phyloP scores from a whole-genome alignment of 2,797 vertebrate species.

The Muscicapa striata region DNA sequence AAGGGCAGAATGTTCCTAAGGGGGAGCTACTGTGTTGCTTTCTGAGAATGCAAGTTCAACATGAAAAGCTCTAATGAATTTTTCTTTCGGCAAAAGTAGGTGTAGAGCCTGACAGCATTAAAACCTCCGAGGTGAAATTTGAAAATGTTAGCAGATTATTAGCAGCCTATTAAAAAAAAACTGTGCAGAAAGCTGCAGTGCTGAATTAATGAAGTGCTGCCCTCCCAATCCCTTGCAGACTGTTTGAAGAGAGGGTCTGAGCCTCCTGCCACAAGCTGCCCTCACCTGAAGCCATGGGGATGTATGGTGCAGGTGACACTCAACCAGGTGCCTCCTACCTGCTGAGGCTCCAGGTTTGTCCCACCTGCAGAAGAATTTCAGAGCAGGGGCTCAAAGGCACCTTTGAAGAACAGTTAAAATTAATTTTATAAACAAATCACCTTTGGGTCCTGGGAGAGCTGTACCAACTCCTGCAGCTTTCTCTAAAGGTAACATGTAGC shows the following conservation, averaged over 20 bases:
- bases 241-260: background rate
- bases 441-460: background rate
- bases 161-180: background rate
- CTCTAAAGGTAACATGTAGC: background rate
- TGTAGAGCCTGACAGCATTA: background rate
- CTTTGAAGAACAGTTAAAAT: background rate
- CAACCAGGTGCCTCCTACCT: background rate
- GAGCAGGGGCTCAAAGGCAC: background rate
- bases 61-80: background rate
- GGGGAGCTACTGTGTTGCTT: background rate
- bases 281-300: background rate
- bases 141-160: conserved; percentile 4
- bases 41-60: background rate
- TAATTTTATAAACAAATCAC: background rate
- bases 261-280: background rate
- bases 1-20: background rate
- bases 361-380: background rate
- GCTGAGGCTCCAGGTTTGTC: background rate
- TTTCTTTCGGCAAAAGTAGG: conserved; percentile 2
- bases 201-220: background rate
- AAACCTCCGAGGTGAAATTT: background rate
- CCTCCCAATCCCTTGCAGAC: background rate
- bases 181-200: background rate
- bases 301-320: background rate
- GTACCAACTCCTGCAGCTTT: background rate